A percentile compares a stretch with the other conserved stretches of the same genome.
Conservation (phyloP, 2,113 vertebrate species). For the Ondatra zibethicus region DNA sequence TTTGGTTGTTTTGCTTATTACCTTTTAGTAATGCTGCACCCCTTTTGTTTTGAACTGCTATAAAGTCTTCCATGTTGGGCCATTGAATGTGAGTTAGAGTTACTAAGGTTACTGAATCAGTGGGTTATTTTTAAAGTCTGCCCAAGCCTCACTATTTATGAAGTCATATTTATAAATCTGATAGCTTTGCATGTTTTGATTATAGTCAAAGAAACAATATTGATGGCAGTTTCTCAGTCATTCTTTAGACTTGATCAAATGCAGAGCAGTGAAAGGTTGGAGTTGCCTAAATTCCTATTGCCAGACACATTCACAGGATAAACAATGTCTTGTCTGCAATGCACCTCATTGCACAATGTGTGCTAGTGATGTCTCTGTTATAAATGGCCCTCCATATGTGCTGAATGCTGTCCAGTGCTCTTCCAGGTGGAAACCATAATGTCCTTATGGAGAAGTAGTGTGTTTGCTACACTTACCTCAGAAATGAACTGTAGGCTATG, state of each 20-base stretch:
- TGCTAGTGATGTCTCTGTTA: neutral
- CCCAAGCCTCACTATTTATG: neutral
- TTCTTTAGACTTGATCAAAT: neutral
- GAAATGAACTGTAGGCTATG: neutral
- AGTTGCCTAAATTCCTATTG: rapidly evolving
- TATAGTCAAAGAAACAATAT: neutral
- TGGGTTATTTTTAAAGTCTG: neutral
- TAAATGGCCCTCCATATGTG: neutral
- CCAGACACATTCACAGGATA: neutral
- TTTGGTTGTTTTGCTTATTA: neutral
- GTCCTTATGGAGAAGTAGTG: neutral
- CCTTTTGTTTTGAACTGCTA: neutral
- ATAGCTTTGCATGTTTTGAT: neutral
- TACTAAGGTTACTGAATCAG: neutral
- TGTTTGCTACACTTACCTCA: neutral
- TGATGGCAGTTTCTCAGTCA: neutral
- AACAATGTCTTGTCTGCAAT: neutral
- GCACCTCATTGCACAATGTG: neutral
- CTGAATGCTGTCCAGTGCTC: neutral
- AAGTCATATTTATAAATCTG: neutral
- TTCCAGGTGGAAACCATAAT: neutral
- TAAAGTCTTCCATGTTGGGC: neutral
- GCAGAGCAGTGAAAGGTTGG: neutral
- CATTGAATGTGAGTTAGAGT: neutral
- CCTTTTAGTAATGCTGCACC: neutral